phyloP scores from a whole-genome alignment of 1,140 invertebrate species.

The Colletes latitarsis region DNA sequence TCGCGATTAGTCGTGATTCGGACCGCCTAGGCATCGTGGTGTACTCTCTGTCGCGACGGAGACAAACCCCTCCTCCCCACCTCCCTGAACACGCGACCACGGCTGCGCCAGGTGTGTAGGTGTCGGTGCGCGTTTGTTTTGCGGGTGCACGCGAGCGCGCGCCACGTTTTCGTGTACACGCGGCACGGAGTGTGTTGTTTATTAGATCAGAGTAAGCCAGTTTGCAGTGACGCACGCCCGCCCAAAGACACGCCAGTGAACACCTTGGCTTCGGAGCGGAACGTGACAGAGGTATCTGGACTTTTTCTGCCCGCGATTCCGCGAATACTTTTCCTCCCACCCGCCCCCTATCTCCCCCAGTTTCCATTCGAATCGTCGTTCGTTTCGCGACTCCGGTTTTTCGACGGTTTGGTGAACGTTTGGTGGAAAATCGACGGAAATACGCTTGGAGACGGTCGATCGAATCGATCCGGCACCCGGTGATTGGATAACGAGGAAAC shows the following conservation, averaged over 20 bases:
- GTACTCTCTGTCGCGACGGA: neutral
- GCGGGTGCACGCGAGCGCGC: neutral
- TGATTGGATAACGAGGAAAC: no score
- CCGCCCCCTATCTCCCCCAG: no score
- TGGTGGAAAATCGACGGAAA: no score
- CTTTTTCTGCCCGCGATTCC: neutral
- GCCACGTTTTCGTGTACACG: slow-evolving; percentile 35
- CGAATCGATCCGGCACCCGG: no score
- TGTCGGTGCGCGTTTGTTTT: neutral
- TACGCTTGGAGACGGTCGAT: no score
- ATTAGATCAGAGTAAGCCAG: slow-evolving; percentile 80
- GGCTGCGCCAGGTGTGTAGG: neutral
- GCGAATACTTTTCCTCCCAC: no score
- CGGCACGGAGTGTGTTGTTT: slow-evolving; percentile 66
- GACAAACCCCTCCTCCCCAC: no score
- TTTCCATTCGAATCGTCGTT: no score
- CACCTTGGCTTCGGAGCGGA: slow-evolving; percentile 67
- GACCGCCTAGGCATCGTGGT: slow-evolving; percentile 8
- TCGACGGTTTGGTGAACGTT: no score
- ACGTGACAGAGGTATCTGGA: slow-evolving; percentile 41
- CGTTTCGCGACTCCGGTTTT: no score
- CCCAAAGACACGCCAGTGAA: slow-evolving; percentile 64
- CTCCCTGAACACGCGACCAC: neutral
- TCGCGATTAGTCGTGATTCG: slow-evolving; percentile 48
- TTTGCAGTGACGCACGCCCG: slow-evolving; percentile 75